Base-by-base conservation (phyloP, 2,888 invertebrate genomes). In the Erebia palarica region DNA sequence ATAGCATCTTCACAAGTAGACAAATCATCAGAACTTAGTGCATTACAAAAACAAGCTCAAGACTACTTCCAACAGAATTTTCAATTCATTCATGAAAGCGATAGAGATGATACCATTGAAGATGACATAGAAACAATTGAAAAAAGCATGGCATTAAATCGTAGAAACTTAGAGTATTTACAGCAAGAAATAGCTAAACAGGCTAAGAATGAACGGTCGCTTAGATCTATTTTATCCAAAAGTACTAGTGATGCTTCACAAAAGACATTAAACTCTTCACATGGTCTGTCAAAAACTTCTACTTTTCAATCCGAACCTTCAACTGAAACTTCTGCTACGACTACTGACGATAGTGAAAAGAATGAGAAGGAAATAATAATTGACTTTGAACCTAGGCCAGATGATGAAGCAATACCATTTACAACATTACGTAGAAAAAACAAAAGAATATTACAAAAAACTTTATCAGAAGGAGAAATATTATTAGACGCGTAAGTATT, bases 281-380 rank as follows among this genome's bases (percentile, higher is more conserved):
- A 90, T 75, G 91, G 87, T 57, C 80, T 92, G 75, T 93, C 93
- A 42, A 94, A 94, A 84, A 91, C 93, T 55, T 90, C 94, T 8
- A 93, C 93, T 18, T 90, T 93, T 66, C 93, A 94, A 85, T 94
- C 94, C n/a, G 94, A 94, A 77, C 91, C 92, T 73, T 93, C 94
- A 0, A 94, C 93, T 51, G 93, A 93, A 84, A 93, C 92, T 51
- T 93, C 93, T 10, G 92, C 88, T 3, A 93, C 94, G 3, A 93
- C 93, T 13, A 93, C 94, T 21, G 93, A 92, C 75, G 93, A 94
- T 63, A 93, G 94, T 83, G 93, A 95, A 75, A 94, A 95, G 78
- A 95, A 95, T 80, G 96, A 96, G 84, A 95, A 95, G 78, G 97
- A 97, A 89, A 97, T 97, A 70, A 96, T 97, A 75, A 97, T 97